Base-by-base conservation (phyloP, 2,113 vertebrate species). In the Heterochromis multidens region DNA sequence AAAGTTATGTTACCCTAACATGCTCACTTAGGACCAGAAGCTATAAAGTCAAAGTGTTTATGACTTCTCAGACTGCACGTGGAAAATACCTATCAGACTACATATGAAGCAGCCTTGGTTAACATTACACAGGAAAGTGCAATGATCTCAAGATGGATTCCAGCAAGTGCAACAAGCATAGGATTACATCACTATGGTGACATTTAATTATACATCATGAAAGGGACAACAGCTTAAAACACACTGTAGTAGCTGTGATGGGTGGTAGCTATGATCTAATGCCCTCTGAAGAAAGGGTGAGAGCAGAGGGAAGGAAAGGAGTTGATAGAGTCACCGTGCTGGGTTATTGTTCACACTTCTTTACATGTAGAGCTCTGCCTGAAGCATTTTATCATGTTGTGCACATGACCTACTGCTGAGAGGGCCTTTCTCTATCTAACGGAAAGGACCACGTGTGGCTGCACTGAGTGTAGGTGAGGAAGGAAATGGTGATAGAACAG, bases 281-380 rank as follows among this genome's bases (percentile, higher is more conserved):
- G 54, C 37, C 63, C 9, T 79, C 57, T 35, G 79, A 76, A 82
- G 79, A 82, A 79, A 88, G 63, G 76, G 70, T 79, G 79, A 40
- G 57, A 82, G 52, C 10, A 17, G 10, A 46, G 52, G 76, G 77
- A 74, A 84, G 70, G 86, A 84, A 88, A 81, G 31, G 25, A 56
- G 49, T 52, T 5, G 27, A 87, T 74, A 10, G 67, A 80, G 83
- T 91, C 80, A 67, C 74, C 56, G 2, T 12, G 81, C 11, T 63
- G 56, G 77, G 46, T 91, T 83, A 90, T 91, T 91, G 92, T 93
- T 94, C 79, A 43, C 88, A 37, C 83, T 87, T 72, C 74, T 70
- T 77, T 40, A 43, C 87, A 82, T 4, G 77, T 81, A 23, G 52
- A 31, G 63, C 23, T 49, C 76, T 3, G 85, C 87, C 80, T 25